Percentiles rank a stretch among this genome's conserved stretches.
phyloP scores from a whole-genome alignment of 1,140 invertebrate species.

The Pseudoatta argentina region DNA sequence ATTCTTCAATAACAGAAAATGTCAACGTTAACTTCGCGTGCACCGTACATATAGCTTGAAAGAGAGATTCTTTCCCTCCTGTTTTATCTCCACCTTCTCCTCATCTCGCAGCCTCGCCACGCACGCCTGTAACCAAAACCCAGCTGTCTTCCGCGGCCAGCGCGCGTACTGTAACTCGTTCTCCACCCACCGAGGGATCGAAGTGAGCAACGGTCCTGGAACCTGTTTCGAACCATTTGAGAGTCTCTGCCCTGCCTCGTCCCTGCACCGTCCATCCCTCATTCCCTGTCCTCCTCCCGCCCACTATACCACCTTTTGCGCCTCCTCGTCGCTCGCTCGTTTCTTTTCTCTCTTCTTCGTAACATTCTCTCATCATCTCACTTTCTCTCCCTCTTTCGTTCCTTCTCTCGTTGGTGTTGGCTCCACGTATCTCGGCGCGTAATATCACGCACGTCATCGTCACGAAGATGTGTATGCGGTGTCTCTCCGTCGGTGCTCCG shows the following conservation, averaged over 20 bases:
- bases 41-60: neutral
- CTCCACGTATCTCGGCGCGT: constrained; percentile 77
- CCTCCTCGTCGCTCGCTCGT: constrained; percentile 45
- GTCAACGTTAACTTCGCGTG: neutral
- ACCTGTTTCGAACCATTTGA: constrained; percentile 82
- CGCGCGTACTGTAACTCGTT: constrained; percentile 79
- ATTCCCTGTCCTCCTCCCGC: constrained; percentile 53
- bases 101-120: constrained; percentile 78
- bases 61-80: constrained; percentile 25
- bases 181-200: constrained; percentile 80
- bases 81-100: constrained; percentile 54
- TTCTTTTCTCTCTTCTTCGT: constrained; percentile 55
- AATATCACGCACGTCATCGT: constrained; percentile 82
- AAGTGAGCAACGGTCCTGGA: constrained; percentile 79
- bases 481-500: constrained; percentile 58
- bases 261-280: constrained; percentile 67
- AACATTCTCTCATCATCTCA: constrained; percentile 50
- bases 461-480: constrained; percentile 77
- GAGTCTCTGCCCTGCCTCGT: constrained; percentile 78
- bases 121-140: constrained; percentile 78
- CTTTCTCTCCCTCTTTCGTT: constrained; percentile 46
- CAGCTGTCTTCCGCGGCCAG: constrained; percentile 80
- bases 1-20: constrained; percentile 2
- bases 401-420: constrained; percentile 39
- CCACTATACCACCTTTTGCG: constrained; percentile 25